These are phyloP conservation scores for Petaurus breviceps DNA, from an alignment of 2,113 vertebrate species.

Conservation along the genomic window DNA sequence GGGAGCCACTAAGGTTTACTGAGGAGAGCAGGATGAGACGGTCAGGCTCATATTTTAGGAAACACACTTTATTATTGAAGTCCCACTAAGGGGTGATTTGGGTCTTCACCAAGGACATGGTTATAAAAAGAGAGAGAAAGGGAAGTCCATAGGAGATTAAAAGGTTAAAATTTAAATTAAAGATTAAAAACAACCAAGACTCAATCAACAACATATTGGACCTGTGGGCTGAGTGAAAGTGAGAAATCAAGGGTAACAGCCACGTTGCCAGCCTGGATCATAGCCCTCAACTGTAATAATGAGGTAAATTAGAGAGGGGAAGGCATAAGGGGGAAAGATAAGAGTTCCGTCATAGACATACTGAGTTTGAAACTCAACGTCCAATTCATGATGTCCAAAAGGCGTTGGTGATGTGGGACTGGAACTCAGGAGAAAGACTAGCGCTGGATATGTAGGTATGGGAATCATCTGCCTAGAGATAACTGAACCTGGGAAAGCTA, in stretches of 20 bases:
- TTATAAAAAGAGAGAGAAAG: neutral
- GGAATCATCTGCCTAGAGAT: neutral
- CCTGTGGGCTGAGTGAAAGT: neutral
- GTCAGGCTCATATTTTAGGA: neutral
- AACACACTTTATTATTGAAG: neutral
- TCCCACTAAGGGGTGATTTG: neutral
- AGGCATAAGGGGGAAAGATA: neutral
- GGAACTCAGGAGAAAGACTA: neutral
- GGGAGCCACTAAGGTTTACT: neutral
- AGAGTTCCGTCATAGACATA: neutral
- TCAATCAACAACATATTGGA: neutral
- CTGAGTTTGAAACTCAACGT: neutral
- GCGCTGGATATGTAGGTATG: neutral
- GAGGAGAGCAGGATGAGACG: no score
- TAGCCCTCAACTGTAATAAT: neutral
- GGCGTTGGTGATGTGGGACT: neutral
- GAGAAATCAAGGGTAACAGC: neutral
- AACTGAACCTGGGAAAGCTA: neutral
- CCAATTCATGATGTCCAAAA: neutral
- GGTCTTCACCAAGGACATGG: neutral
- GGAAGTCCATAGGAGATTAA: neutral
- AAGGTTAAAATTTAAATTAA: neutral
- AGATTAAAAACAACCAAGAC: neutral
- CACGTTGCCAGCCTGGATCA: neutral
- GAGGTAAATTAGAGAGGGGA: neutral